Base-by-base conservation (phyloP, 2,888 invertebrate species). In the Melanostoma mellinum region DNA sequence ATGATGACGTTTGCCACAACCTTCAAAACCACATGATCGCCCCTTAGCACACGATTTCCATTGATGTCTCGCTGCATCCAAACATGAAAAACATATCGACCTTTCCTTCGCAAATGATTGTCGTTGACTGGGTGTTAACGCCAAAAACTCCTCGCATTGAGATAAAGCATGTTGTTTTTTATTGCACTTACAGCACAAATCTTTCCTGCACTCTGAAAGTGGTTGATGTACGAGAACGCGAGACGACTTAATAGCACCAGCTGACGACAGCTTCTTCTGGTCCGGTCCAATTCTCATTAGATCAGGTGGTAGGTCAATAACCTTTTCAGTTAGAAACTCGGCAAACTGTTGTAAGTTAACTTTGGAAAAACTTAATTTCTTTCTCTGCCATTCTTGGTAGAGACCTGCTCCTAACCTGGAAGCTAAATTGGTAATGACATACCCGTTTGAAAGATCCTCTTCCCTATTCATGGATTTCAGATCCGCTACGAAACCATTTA, bases 401-500 rank as follows among this genome's bases (percentile, higher is more conserved):
- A 61, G 48, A 0, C 61, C 40, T 1, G 67, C 44, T 20, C 55
- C 55, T 5, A 68, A 9, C n/a, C 35, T 68, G 1, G 40, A 44
- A 35, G 36, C 40, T 0, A 56, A 38, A 38, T n/a, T n/a, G 6
- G 73, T 65, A 2, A 74, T 6, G 0, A 65, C 73, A n/a, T 48
- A 56, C 1, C 42, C 56, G 42, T 74, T 74, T 3, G 58, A n/a
- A 0, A 75, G 52, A 36, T 67, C 58, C 3, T 67, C 42, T n/a
- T 61, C 65, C 3, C 56, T 38, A 2, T 56, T 56, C 46, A 74
- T 50, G 0, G 65, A 74, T 38, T 55, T 74, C 2, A 65, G 6
- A 6, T 74, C 65, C 9, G 56, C 65, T 6, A 71, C 71, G 3
- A 52, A 60, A 1, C 71, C 71, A 8, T 60, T 71, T 2, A 71